Percentiles rank a stretch among this genome's conserved stretches.
Evolutionary conservation across 2,797 vertebrate genomes (phyloP).

Genomic region (Notoglanidium macrostoma): DNA sequence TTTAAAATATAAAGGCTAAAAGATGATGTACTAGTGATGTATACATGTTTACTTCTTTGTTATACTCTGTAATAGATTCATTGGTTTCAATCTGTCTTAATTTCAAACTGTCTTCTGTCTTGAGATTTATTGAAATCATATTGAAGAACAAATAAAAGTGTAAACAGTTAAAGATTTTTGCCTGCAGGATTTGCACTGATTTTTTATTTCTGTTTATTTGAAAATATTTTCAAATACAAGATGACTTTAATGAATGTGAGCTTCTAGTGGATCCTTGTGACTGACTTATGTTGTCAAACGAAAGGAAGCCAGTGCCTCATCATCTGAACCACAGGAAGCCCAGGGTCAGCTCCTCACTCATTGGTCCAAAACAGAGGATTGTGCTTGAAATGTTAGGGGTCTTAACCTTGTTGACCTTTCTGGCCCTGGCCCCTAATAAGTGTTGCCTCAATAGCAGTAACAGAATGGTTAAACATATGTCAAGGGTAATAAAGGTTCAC

Average conservation of each 20-base stretch:
- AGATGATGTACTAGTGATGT: neutral
- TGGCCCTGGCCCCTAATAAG: slow-evolving; percentile 75
- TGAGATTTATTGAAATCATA: neutral
- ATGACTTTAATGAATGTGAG: slow-evolving; percentile 44
- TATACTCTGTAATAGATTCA: neutral
- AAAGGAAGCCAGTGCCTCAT: slow-evolving; percentile 40
- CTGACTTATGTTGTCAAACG: slow-evolving; percentile 54
- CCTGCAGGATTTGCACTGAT: neutral
- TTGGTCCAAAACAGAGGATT: slow-evolving; percentile 53
- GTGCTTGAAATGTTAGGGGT: slow-evolving; percentile 69
- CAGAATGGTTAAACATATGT: slow-evolving; percentile 85
- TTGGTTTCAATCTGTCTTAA: neutral
- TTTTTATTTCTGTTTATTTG: neutral
- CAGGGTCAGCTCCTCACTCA: slow-evolving; percentile 54
- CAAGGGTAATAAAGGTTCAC: slow-evolving; percentile 83
- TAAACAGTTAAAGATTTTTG: neutral
- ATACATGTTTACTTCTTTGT: neutral
- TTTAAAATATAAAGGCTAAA: neutral
- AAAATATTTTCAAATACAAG: neutral
- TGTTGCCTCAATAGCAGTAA: slow-evolving; percentile 75
- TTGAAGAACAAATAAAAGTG: neutral
- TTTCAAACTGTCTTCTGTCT: neutral
- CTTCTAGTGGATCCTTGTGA: slow-evolving; percentile 50
- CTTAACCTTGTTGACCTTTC: slow-evolving; percentile 73
- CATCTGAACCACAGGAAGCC: slow-evolving; percentile 42